A percentile compares a stretch with the other conserved stretches of the same genome.
phyloP scores from a whole-genome alignment of 2,113 vertebrate species.

The Salvator merianae region DNA sequence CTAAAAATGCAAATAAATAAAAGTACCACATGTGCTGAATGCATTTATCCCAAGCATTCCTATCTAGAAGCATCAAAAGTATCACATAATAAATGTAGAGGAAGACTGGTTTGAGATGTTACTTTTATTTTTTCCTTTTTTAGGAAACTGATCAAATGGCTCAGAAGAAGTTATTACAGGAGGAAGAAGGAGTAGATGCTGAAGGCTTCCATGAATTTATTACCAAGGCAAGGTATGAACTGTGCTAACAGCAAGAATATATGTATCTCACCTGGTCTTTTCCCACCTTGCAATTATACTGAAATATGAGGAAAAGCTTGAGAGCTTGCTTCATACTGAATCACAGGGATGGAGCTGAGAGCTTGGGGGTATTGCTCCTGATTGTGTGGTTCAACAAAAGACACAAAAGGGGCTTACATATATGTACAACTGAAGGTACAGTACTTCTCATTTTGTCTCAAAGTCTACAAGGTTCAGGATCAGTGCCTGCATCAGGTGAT shows the following conservation, averaged over 20 bases:
- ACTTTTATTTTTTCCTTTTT: conserved; percentile 54
- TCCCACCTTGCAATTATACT: not conserved
- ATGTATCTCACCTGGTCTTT: not conserved
- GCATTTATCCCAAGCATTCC: not conserved
- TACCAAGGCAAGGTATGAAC: conserved; percentile 84
- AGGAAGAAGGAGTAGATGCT: conserved; percentile 81
- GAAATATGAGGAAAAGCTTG: no score
- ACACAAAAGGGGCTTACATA: no score
- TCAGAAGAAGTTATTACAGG: conserved; percentile 77
- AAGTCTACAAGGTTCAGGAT: no score
- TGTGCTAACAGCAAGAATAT: conserved; percentile 21
- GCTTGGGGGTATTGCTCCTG: not conserved
- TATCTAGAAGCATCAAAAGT: not conserved
- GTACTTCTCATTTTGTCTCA: no score
- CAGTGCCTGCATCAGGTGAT: no score
- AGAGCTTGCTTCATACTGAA: not conserved
- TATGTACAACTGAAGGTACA: no score
- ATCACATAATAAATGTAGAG: not conserved
- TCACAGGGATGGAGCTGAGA: no score
- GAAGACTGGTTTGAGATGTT: conserved; percentile 9
- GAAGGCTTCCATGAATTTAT: conserved; percentile 88
- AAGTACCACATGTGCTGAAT: not conserved
- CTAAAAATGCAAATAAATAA: no score
- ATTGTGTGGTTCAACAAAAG: no score
- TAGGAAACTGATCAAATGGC: conserved; percentile 92